Evolutionary conservation across 2,113 vertebrate species (phyloP), one percentile per base, ranked within the genome.

Genomic region (Peromyscus maniculatus): DNA sequence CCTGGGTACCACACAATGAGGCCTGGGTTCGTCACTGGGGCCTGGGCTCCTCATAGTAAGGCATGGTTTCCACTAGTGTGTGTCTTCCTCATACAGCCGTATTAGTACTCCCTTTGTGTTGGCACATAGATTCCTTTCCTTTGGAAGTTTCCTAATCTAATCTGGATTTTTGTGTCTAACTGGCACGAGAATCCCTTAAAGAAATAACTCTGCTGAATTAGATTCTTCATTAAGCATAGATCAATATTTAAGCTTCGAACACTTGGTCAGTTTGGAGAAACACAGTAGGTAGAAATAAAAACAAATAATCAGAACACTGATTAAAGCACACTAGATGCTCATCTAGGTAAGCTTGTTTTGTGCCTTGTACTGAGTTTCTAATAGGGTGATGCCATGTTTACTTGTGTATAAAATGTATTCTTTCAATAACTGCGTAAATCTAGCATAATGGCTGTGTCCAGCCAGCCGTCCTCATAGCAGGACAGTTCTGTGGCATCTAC

Each of bases 171-270:
- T 95, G 71, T 62, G 17, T 93, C 24, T 66, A 3, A 39, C 36
- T 91, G 55, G 2, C 13, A 4, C 62, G 80, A 67, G 33, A 82
- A n/a, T 12, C 66, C 28, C 52, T 77, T 82, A 17, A 87, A 69
- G 72, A 86, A 92, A 11, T 49, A 57, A 13, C 64, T 86, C 75
- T n/a, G 49, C 74, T 71, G 2, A 91, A 31, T 62, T 52, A 28
- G 39, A 55, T 91, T 80, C 71, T 94, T 89, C 10, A 89, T 88
- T 87, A 74, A 83, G 39, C 39, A 43, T 67, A 52, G 16, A 43
- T 91, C 69, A 96, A 88, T 94, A 74, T 89, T 87, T 21, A 96
- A 82, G 52, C 77, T 66, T 87, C 69, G 52, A 33, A 19, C 36
- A 26, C 7, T 52, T 78, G 74, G 55, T 43, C 77, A 57, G 33